A percentile compares a stretch with the other conserved stretches of the same genome.
These are phyloP conservation scores for Crocodylus rhombifer DNA, from an alignment of 2,797 vertebrate species.

Conservation along the genomic window DNA sequence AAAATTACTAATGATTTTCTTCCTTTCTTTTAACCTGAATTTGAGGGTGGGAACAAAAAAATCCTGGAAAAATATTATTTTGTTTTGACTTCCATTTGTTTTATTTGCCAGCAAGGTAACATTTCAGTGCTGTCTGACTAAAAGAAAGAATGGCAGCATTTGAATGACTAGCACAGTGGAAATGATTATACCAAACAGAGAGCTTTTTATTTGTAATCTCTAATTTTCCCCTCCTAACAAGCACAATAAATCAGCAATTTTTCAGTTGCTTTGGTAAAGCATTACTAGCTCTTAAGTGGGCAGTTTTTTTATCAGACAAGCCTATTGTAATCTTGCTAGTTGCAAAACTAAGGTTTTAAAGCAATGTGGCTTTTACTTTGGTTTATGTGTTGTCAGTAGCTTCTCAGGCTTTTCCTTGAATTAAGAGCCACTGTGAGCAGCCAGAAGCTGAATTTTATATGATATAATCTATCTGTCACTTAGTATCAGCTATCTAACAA, in stretches of 20 bases:
- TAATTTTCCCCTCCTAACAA: slow-evolving; percentile 9
- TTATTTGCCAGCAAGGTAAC: slow-evolving; percentile 9
- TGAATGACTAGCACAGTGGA: not conserved
- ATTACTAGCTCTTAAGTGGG: slow-evolving; percentile 36
- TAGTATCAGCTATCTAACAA: slow-evolving; percentile 34
- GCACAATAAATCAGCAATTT: slow-evolving; percentile 56
- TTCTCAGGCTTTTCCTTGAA: slow-evolving; percentile 58
- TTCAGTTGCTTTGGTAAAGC: slow-evolving; percentile 30
- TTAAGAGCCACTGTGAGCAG: slow-evolving; percentile 37
- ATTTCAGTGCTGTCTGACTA: rapidly evolving
- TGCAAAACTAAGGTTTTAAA: slow-evolving; percentile 52
- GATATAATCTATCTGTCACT: slow-evolving; percentile 70
- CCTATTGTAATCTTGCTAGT: not conserved
- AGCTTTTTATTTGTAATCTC: slow-evolving; percentile 25
- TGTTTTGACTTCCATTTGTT: not conserved
- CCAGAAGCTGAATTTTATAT: slow-evolving; percentile 59
- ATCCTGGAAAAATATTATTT: not conserved
- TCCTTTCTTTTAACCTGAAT: not conserved
- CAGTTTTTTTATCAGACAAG: slow-evolving; percentile 14
- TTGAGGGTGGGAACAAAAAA: not conserved
- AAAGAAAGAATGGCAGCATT: slow-evolving; percentile 32
- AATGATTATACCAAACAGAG: slow-evolving; percentile 39
- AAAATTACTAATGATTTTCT: not conserved
- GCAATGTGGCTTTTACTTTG: slow-evolving; percentile 22
- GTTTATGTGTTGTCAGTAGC: slow-evolving; percentile 64